These are phyloP conservation scores for Cephus pulcher DNA, from an alignment of 2,888 invertebrate species.

Conservation along the genomic window DNA sequence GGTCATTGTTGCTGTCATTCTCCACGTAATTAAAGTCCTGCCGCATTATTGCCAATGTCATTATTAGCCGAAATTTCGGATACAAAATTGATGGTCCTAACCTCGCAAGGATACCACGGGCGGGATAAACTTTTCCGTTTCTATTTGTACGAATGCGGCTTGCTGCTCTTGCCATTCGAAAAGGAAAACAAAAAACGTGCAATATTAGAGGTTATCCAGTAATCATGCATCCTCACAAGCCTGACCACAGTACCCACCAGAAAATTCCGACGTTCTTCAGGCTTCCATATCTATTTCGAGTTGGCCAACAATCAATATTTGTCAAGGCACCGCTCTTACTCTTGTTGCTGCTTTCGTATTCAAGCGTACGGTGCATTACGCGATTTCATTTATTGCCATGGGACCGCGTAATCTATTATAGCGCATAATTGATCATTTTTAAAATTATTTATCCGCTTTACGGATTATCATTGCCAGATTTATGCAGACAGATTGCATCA, in stretches of 20 bases:
- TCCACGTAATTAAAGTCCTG: not conserved
- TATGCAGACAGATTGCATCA: not conserved
- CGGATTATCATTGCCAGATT: not conserved
- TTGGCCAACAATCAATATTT: conserved; percentile 59
- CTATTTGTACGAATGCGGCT: not conserved
- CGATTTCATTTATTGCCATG: not conserved
- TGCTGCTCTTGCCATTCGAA: not conserved
- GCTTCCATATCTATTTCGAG: conserved; percentile 65
- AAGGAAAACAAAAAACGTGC: not conserved
- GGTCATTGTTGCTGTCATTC: not conserved
- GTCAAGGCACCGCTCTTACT: conserved; percentile 30
- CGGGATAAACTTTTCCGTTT: not conserved
- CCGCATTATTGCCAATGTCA: not conserved
- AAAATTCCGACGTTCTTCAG: conserved; percentile 63
- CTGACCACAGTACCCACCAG: conserved; percentile 33
- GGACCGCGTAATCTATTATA: not conserved
- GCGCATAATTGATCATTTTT: not conserved
- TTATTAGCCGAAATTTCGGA: not conserved
- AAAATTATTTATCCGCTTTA: too few species aligned
- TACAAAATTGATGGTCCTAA: not conserved
- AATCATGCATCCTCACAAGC: conserved; percentile 10
- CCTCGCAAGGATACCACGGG: not conserved
- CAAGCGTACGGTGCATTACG: not conserved
- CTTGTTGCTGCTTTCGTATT: conserved; percentile 1
- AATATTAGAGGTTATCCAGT: not conserved